Conservation (phyloP, 2,797 vertebrate species). For the Xenopus petersii region DNA sequence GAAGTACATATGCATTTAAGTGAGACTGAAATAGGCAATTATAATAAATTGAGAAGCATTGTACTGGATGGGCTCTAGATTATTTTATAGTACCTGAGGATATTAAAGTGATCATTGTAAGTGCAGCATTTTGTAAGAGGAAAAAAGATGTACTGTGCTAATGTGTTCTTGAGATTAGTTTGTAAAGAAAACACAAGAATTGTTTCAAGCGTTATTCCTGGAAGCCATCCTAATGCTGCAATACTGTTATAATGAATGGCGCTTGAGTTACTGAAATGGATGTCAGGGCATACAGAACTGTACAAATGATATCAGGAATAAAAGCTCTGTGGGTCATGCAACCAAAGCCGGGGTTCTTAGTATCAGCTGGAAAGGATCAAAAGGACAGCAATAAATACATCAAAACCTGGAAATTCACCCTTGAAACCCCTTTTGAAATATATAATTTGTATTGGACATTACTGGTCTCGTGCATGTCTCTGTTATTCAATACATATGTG, state of each 20-base stretch:
- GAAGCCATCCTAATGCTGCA: conserved; percentile 24
- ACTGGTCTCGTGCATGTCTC: background rate
- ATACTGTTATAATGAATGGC: conserved; percentile 14
- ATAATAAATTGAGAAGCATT: background rate
- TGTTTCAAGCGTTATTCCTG: conserved; percentile 6
- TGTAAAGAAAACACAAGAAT: conserved; percentile 15
- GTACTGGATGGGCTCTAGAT: background rate
- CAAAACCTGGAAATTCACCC: background rate
- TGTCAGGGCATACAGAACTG: background rate
- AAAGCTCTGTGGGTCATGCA: conserved; percentile 22
- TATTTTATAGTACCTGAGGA: conserved; percentile 1
- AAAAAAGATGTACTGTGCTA: background rate
- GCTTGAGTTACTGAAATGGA: conserved; percentile 10
- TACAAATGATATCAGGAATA: conserved; percentile 19
- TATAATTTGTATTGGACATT: conserved; percentile 2
- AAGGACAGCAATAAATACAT: conserved; percentile 22
- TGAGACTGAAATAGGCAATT: background rate
- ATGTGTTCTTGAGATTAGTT: conserved; percentile 6
- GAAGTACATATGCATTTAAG: background rate
- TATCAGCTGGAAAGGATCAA: conserved; percentile 25
- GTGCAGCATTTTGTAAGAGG: background rate
- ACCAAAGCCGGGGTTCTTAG: conserved; percentile 16
- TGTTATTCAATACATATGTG: too few species aligned
- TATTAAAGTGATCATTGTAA: conserved; percentile 8
- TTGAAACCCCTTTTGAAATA: conserved; percentile 16